These are phyloP conservation scores for Pteropus alecto DNA, from an alignment of 2,113 vertebrate species.

Conservation along the genomic window DNA sequence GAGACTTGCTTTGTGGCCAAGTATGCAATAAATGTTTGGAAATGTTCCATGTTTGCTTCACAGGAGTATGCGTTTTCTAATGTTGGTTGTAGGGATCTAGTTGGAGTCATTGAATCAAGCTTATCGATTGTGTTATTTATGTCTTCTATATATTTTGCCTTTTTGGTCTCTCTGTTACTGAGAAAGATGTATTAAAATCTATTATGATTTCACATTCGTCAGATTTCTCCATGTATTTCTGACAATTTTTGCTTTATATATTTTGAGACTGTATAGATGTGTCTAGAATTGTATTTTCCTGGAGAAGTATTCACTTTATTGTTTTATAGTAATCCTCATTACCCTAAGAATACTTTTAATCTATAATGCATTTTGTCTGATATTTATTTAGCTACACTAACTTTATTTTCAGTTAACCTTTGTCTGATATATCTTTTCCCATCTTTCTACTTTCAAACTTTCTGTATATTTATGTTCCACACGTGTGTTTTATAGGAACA, in stretches of 20 bases:
- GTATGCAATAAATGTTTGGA: not conserved
- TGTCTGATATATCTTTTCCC: not conserved
- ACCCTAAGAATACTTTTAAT: not conserved
- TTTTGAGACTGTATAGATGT: not conserved
- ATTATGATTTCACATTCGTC: not conserved
- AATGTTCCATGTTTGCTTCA: not conserved
- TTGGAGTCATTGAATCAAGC: not conserved
- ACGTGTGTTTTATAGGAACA: not conserved
- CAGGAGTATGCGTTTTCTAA: not conserved
- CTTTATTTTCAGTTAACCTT: not conserved
- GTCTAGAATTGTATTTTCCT: not conserved
- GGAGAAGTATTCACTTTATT: not conserved
- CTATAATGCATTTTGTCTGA: not conserved
- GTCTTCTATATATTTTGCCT: not conserved
- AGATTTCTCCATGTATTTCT: not conserved
- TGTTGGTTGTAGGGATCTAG: not conserved
- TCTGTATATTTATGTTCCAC: not conserved
- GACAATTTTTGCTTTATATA: not conserved
- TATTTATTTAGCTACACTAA: not conserved
- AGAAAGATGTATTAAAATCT: slow-evolving; percentile 18
- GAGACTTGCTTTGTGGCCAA: not conserved
- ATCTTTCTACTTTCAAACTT: not conserved
- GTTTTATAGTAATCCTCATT: not conserved
- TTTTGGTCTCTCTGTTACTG: not conserved
- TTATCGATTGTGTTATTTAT: not conserved